Evolutionary conservation across 2,113 vertebrate species (phyloP).

Genomic region (Ranitomeya variabilis): DNA sequence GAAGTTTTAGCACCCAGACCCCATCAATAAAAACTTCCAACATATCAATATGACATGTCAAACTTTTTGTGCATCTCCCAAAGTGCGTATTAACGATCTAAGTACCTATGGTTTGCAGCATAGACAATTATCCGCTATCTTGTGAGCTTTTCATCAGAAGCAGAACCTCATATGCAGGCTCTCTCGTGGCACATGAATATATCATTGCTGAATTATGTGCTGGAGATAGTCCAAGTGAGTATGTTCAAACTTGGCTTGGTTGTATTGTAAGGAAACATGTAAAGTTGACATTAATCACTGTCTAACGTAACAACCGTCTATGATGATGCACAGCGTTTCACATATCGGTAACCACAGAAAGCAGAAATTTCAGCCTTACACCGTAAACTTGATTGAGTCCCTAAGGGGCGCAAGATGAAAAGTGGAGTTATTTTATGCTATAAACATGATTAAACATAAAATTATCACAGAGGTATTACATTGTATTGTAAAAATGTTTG

Average conservation of each 20-base stretch:
- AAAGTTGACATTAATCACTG: background rate
- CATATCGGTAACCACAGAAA: background rate
- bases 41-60: too few species aligned
- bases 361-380: background rate
- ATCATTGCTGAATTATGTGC: background rate
- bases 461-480: background rate
- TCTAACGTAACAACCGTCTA: background rate
- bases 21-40: too few species aligned
- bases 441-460: constrained; percentile 1
- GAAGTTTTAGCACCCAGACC: too few species aligned
- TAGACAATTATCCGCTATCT: background rate
- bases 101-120: background rate
- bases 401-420: background rate
- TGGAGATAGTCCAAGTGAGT: background rate
- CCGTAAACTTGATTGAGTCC: background rate
- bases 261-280: background rate
- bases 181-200: background rate
- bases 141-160: background rate
- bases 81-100: background rate
- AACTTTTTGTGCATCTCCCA: background rate
- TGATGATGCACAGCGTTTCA: background rate
- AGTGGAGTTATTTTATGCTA: background rate
- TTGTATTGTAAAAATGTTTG: background rate
- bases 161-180: background rate
- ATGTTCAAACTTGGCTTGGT: background rate